Evolutionary conservation across 2,113 vertebrate species (phyloP), one percentile per base, ranked within the genome.

Genomic region (Corvus hawaiiensis): DNA sequence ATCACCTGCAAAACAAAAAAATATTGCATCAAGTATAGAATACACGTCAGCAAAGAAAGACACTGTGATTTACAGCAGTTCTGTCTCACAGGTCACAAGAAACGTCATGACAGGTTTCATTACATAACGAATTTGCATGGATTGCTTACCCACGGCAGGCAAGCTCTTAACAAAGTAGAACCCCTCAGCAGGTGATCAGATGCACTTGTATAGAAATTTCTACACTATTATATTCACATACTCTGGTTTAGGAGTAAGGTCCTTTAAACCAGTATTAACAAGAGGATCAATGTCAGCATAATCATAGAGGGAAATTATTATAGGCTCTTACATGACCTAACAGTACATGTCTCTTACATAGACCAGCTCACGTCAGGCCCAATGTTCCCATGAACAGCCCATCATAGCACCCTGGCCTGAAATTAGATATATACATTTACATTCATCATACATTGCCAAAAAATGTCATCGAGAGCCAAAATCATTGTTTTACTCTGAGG

Each of bases 1-100:
- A 99, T 98, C 85, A 99, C 99, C 99, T 99, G 98, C 63, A 95
- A 97, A 93, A 95, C 24, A 94, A 75, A 82, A 82, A 89, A 83
- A 72, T 13, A 89, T 20, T 71, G 59, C 75, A 84, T 93, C 72
- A 93, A 72, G 71, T 22, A 51, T 10, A 37, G 33, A n/a, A 43
- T 16, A 33, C 28, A 46, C 7, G 4, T 49, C 71, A 78, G 46
- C 67, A 79, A 63, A 82, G 33, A 86, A 84, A 88, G 52, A 85
- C 2, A 1, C 13, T 20, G 27, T 54, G 52, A 80, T 85, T 77
- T 2, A 2, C 68, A 71, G 66, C 44, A 80, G 52, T 94, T n/a
- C 28, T 78, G 46, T 43, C 71, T 86, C 68, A 59, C 66, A 63
- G 35, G 37, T 89, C 73, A 94, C 52, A 68, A 46, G 84, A 83